Evolutionary conservation across 2,113 vertebrate species (phyloP).

Genomic region (Myotis davidii): DNA sequence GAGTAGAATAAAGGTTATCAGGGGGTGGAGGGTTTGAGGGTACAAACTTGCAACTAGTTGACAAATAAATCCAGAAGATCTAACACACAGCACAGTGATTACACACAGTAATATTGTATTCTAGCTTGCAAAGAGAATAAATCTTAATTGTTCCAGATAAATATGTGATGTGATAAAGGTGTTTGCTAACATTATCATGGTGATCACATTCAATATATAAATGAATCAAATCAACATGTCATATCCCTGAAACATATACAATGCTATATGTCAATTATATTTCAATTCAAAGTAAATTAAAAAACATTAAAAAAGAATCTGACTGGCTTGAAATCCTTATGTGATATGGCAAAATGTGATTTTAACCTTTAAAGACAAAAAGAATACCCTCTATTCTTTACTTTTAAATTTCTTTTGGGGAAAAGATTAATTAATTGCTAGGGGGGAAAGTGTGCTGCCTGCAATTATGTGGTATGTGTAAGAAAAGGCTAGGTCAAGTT

Average conservation of each 20-base stretch:
- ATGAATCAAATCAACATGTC: background rate
- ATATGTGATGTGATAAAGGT: background rate
- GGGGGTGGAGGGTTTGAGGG: background rate
- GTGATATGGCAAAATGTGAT: conserved; percentile 14
- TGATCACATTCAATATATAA: conserved; percentile 13
- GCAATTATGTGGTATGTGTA: conserved; percentile 38
- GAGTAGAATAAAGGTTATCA: background rate
- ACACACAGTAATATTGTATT: background rate
- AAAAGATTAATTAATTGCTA: conserved; percentile 62
- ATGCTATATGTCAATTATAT: background rate
- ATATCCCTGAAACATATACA: background rate
- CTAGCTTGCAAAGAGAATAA: background rate
- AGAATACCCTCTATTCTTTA: conserved; percentile 35
- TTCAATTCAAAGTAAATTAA: background rate
- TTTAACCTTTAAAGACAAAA: conserved; percentile 58
- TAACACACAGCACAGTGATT: background rate
- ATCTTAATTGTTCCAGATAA: background rate
- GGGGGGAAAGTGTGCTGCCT: background rate
- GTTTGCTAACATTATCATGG: background rate
- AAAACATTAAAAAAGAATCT: background rate
- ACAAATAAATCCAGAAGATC: background rate
- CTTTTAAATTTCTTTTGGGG: conserved; percentile 20
- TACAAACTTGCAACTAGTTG: background rate
- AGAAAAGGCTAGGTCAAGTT: conserved; percentile 49
- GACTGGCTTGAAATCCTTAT: conserved; percentile 11